Evolutionary conservation across 2,113 vertebrate species (phyloP).

Genomic region (Riparia riparia): DNA sequence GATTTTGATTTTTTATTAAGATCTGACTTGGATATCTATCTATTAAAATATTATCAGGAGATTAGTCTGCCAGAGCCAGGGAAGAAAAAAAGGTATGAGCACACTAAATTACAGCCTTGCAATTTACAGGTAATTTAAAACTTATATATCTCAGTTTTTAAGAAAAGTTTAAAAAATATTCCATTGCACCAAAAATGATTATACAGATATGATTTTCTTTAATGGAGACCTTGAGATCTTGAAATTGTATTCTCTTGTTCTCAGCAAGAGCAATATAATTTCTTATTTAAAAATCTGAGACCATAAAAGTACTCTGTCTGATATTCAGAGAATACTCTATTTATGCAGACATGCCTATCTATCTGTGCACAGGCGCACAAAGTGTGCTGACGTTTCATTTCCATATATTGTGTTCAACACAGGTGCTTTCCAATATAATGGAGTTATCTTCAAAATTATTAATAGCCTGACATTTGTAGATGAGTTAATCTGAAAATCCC

Average conservation of each 20-base stretch:
- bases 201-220: constrained; percentile 25
- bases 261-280: background rate
- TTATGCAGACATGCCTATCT: fast-evolving
- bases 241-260: constrained; percentile 12
- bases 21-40: constrained; percentile 47
- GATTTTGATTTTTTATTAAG: constrained; percentile 55
- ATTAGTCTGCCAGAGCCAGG: constrained; percentile 40
- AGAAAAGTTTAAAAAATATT: constrained; percentile 39
- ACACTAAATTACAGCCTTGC: constrained; percentile 64
- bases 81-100: constrained; percentile 55
- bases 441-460: background rate
- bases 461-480: background rate
- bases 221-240: constrained; percentile 30
- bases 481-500: background rate
- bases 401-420: background rate
- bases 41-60: constrained; percentile 68
- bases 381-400: background rate
- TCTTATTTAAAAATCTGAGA: background rate
- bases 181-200: constrained; percentile 39
- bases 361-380: background rate
- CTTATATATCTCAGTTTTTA: constrained; percentile 42
- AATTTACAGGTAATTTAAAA: constrained; percentile 64
- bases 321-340: background rate
- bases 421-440: background rate
- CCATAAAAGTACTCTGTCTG: background rate